Evolutionary conservation across 2,888 invertebrate genomes (phyloP), one percentile per base, ranked within the genome.

Genomic region (Clepsis dumicolana): DNA sequence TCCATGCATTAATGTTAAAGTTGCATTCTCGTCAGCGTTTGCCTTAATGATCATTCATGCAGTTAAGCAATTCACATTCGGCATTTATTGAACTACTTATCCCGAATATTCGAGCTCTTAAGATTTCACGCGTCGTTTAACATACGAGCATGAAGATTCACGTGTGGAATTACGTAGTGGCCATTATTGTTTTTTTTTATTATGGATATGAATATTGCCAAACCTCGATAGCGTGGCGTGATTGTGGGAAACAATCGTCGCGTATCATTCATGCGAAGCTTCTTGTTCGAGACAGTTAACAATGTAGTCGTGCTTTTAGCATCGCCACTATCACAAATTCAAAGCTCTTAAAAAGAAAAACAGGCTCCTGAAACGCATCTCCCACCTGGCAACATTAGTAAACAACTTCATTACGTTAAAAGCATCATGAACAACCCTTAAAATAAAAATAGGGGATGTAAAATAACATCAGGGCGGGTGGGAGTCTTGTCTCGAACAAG

Each of bases 41-140:
- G 35, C 18, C 44, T 10, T 57, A 52, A 64, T 64, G 57, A 53
- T 14, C 29, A 59, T 67, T 32, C 56, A 44, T 66, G 59, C 68
- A 54, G 67, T 63, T 68, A 53, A 67, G 67, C 67, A 67, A 64
- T 68, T 59, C 53, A 64, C 25, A 64, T 68, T 53, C 57, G 52
- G 38, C 59, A 64, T 68, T 59, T 63, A 64, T 64, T 64, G 59
- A 64, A 68, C 67, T 67, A 67, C 67, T 67, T 67, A 67, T 41
- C 38, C 41, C 10, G 57, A 68, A 59, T 68, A 64, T 68, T 64
- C 63, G 32, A 57, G 53, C 62, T 61, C 61, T 66, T 64, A 64
- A 57, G 53, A 72, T 72, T 72, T 72, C 72, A 72, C 54, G 72
- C 65, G 38, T 72, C 70, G 70, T 72, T 65, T 57, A 70, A 70